A percentile compares a stretch with the other conserved stretches of the same genome.
Evolutionary conservation across 2,113 vertebrate genomes (phyloP).

Genomic region (Tricholaema leucomelas): DNA sequence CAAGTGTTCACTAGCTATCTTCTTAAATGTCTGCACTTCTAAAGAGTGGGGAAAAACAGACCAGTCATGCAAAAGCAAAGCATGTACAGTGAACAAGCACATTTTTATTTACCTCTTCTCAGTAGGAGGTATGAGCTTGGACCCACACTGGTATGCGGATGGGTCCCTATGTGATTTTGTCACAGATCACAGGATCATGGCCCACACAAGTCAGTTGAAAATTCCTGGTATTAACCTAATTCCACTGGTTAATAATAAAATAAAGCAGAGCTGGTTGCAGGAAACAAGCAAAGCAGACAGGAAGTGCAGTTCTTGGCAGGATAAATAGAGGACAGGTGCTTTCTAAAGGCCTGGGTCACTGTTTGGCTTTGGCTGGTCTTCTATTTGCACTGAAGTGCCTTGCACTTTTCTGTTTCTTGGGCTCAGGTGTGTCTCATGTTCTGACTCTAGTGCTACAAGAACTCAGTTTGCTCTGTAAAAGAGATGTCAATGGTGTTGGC

Average conservation of each 20-base stretch:
- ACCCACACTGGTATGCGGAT: neutral
- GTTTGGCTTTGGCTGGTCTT: neutral
- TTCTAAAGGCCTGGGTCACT: slow-evolving; percentile 24
- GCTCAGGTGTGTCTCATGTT: slow-evolving; percentile 83
- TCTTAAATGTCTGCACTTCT: neutral
- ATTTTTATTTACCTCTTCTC: neutral
- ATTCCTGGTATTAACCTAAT: neutral
- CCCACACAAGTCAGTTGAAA: neutral
- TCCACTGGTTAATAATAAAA: neutral
- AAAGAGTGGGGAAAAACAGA: neutral
- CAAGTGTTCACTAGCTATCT: neutral
- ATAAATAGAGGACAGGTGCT: neutral
- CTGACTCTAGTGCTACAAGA: slow-evolving; percentile 84
- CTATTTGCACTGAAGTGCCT: slow-evolving; percentile 41
- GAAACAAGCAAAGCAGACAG: neutral
- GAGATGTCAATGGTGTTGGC: slow-evolving; percentile 81
- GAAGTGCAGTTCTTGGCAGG: neutral
- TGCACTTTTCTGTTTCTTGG: slow-evolving; percentile 60
- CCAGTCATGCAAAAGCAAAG: neutral
- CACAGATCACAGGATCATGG: neutral
- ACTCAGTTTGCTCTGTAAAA: slow-evolving; percentile 80
- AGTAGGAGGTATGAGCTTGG: neutral
- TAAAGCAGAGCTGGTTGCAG: neutral
- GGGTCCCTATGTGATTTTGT: neutral
- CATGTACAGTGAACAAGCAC: neutral